Base-by-base conservation (phyloP, 2,888 invertebrate species). In the Melangyna quadrimaculata region DNA sequence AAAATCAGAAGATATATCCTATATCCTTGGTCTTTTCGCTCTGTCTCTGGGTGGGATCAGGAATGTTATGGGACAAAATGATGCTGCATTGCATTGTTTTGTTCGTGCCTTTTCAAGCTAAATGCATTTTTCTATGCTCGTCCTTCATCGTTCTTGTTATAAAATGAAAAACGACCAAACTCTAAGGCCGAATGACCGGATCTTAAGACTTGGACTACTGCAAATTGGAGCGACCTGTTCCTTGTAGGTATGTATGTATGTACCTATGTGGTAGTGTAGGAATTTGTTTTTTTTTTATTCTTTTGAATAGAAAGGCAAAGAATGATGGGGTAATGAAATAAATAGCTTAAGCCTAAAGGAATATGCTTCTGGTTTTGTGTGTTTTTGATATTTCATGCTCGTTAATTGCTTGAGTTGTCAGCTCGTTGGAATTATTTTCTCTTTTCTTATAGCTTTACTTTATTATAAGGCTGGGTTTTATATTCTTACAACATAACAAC, bases 151-250 rank as follows among this genome's bases (percentile, higher is more conserved):
- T 59, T 22, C 45, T 61, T 74, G 40, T 78, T 78, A 73, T 78
- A 43, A 74, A 55, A 79, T 83, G 70, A 83, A 74, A 70, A 78
- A 79, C 63, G 73, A 70, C 70, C 75, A 35, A 48, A 48, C 59
- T n/a, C n/a, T 71, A 65, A 74, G 83, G 55, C 73, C 45, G 55
- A 74, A 73, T 78, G 63, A 61, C 78, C 69, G 73, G 73, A 78
- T 78, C 55, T 45, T 29, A 63, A 73, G 43, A 27, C 55, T 83
- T 55, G 53, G 65, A 32, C 45, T 12, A 63, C 70, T 83, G 83
- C 78, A 78, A 83, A 78, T 83, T 83, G 78, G 72, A 82, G 61
- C 51, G 61, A 70, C 57, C 69, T 61, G 59, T 59, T 35, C 29
- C 22, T 40, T 55, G 29, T 70, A 19, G 3, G 45, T 29, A 14